A percentile compares a stretch with the other conserved stretches of the same genome.
These are phyloP conservation scores for Eudemis profundana DNA, from an alignment of 2,888 invertebrate genomes.

Conservation along the genomic window DNA sequence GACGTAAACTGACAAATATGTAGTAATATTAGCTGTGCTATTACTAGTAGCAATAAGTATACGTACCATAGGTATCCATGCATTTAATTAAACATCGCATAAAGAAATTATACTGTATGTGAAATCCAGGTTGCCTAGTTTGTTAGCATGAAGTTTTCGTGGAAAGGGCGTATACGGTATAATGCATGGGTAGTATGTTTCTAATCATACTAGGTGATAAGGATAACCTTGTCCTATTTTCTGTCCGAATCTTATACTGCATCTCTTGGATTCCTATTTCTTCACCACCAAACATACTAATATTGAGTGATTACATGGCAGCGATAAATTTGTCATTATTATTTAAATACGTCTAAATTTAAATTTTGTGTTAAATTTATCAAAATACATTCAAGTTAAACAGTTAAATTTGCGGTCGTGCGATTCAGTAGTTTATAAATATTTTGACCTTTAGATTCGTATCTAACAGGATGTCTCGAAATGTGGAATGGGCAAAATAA, in stretches of 20 bases:
- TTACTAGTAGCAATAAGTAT: too few relatives aligned
- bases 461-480: slow-evolving; percentile 35
- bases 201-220: too few relatives aligned
- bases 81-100: too few relatives aligned
- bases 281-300: not conserved
- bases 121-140: too few relatives aligned
- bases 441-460: slow-evolving; percentile 25
- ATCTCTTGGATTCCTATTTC: not conserved
- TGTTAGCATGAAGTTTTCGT: too few relatives aligned
- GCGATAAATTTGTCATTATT: not conserved
- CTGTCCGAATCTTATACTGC: not conserved
- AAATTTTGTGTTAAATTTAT: not conserved
- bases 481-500: slow-evolving; percentile 21
- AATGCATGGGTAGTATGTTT: too few relatives aligned
- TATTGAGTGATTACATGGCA: slow-evolving; percentile 2
- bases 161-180: too few relatives aligned
- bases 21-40: too few relatives aligned
- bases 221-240: too few relatives aligned
- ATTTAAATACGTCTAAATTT: not conserved
- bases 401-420: not conserved
- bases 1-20: too few relatives aligned
- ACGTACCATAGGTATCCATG: too few relatives aligned
- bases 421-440: slow-evolving; percentile 11
- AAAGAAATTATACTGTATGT: too few relatives aligned
- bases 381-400: slow-evolving; percentile 1